A percentile compares a stretch with the other conserved stretches of the same genome.
phyloP scores from a whole-genome alignment of 2,797 vertebrate species.

The Ctenosaura bakeri region DNA sequence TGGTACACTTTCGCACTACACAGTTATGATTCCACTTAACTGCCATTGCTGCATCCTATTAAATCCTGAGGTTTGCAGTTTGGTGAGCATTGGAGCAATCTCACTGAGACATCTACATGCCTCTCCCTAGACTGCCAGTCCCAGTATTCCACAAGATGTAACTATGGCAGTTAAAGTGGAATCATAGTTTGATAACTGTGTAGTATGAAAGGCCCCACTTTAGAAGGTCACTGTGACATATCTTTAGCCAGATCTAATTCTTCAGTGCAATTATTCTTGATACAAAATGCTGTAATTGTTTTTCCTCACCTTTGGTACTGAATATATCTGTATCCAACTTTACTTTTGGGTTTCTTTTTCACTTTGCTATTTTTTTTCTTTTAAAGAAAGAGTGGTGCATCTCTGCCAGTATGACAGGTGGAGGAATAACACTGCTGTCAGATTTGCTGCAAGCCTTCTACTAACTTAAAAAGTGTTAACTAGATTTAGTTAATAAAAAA shows the following conservation, averaged over 20 bases:
- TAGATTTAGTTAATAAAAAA: constrained; percentile 18
- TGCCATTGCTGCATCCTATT: no score
- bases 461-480: constrained; percentile 24
- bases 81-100: no score
- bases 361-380: neutral
- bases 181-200: no score
- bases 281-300: no score
- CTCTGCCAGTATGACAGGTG: constrained; percentile 29
- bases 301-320: neutral
- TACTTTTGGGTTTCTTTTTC: neutral
- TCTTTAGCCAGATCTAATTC: neutral
- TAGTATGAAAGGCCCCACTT: no score
- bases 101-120: no score
- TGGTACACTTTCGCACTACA: no score
- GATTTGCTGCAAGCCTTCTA: constrained; percentile 25
- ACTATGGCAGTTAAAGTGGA: no score
- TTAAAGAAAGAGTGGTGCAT: neutral
- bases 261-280: neutral
- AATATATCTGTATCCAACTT: neutral
- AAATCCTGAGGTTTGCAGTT: no score
- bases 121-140: no score
- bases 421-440: constrained; percentile 27
- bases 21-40: no score
- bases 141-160: no score
- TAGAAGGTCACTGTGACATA: neutral